Base-by-base conservation (phyloP, 2,797 vertebrate genomes). In the Ctenopoma multispine region DNA sequence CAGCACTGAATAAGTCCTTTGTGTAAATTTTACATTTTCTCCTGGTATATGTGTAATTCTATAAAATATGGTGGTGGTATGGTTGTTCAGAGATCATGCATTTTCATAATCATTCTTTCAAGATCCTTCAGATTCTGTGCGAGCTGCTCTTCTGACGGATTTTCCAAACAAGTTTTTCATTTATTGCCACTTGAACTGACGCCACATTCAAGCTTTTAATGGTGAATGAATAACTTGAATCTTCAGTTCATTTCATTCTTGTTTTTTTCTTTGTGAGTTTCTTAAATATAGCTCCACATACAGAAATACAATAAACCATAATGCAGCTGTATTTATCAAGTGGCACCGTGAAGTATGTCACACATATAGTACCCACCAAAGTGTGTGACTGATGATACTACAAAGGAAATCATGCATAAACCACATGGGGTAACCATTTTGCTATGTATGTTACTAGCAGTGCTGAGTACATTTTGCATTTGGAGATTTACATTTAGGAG, bases 361-460 rank as follows among this genome's bases (percentile, higher is more conserved):
- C 68, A 20, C n/a, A 20, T 2, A 36, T 40, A 12, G 36, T 36
- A 36, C 21, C 11, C 66, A 56, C 48, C 1, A 27, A 44, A 10
- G 7, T 40, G 56, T 61, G 23, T 27, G 3, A 74, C 6, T 31
- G 38, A 46, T 55, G 54, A 14, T 59, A 13, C 44, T 61, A 40
- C 0, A 27, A 48, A 63, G 34, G n/a, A 76, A 69, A 69, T 54
- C 10, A 15, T 44, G 9, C 11, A 5, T 40, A 3, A 54, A 57
- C 63, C 59, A 63, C 57, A 64, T 40, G 21, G 15, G 18, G 9
- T 29, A 15, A 36, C 17, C 38, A 23, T 55, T 63, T 60, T 67
- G 2, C 23, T 72, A 5, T 0, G 0, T 65, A 38, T 38, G 36
- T 38, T 12, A 15, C 44, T 15, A 51, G 34, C 9, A 44, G 47